Conservation (phyloP, 2,797 vertebrate species). For the Setipinna tenuifilis region DNA sequence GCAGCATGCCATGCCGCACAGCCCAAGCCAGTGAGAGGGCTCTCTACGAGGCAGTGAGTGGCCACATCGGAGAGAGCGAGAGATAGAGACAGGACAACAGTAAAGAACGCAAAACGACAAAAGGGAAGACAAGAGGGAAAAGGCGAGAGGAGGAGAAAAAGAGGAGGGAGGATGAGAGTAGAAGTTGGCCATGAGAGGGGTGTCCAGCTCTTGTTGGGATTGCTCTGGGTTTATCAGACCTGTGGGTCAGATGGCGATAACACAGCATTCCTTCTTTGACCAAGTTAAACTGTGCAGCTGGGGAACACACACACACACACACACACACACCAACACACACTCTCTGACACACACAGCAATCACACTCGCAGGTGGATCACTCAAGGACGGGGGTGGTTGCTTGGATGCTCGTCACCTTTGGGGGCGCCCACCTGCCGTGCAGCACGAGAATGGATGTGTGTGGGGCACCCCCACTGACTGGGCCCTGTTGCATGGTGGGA, state of each 20-base stretch:
- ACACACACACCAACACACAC: constrained; percentile 20
- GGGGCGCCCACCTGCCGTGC: not conserved
- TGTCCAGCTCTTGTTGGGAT: not conserved
- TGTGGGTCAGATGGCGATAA: not conserved
- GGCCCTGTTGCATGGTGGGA: constrained; percentile 43
- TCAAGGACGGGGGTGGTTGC: constrained; percentile 31
- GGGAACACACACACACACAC: constrained; percentile 13
- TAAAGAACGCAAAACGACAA: not conserved
- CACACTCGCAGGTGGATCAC: constrained; percentile 33
- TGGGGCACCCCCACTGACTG: constrained; percentile 20
- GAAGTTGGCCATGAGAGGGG: not conserved
- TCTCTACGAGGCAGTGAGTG: not conserved
- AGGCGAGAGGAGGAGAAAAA: not conserved
- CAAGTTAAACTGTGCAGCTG: constrained; percentile 43
- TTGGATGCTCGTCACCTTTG: constrained; percentile 13
- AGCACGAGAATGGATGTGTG: constrained; percentile 9
- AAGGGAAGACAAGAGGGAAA: not conserved
- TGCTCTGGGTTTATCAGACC: not conserved
- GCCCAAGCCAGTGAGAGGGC: not conserved
- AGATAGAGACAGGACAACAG: not conserved
- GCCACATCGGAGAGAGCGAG: not conserved
- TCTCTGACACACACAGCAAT: constrained; percentile 16
- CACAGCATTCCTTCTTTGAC: not conserved
- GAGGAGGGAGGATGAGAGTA: not conserved
- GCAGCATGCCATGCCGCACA: not conserved